Evolutionary conservation across 2,888 invertebrate genomes (phyloP), one percentile per base, ranked within the genome.

Genomic region (Auanema sp.): DNA sequence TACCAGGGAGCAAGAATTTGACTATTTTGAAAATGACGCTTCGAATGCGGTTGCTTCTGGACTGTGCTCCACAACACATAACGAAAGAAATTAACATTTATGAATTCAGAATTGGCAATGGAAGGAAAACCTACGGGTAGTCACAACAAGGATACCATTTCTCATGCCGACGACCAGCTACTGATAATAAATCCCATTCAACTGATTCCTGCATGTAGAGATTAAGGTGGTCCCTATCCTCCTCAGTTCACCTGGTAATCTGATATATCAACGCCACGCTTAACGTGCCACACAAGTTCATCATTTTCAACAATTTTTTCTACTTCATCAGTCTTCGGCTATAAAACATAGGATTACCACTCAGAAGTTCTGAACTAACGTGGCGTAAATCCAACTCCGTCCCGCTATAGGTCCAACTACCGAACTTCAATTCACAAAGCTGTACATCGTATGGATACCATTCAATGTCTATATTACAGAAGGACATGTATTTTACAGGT

Each of bases 131-230:
- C 43, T 44, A 81, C 78, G 81, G 79, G 64, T 80, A 82, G 58
- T 81, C 77, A 68, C 82, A 83, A 58, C 82, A 83, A 0, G 80
- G 79, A 58, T 83, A 83, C 65, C 75, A 69, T 52, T 75, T 78
- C 58, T 92, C 92, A 91, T 89, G 92, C 90, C 93, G 63, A 8
- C 66, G 72, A 2, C 78, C 79, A 25, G 71, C 71, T n/a, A 78
- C 78, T 0, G 77, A 76, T 4, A 83, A 67, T 25, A 83, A 60
- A 60, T 83, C 83, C 77, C 80, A 83, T 60, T 83, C 83, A 1
- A 83, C 83, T 0, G 79, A 79, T 52, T 83, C 79, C 68, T 75
- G 56, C 23, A 60, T 65, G 11, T 14, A 23, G 33, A 10, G 24
- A 12, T 50, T 11, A 47, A 8, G n/a, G 44, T 14, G 11, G 8